Evolutionary conservation across 2,797 vertebrate genomes (phyloP).

Genomic region (Menidia menidia): DNA sequence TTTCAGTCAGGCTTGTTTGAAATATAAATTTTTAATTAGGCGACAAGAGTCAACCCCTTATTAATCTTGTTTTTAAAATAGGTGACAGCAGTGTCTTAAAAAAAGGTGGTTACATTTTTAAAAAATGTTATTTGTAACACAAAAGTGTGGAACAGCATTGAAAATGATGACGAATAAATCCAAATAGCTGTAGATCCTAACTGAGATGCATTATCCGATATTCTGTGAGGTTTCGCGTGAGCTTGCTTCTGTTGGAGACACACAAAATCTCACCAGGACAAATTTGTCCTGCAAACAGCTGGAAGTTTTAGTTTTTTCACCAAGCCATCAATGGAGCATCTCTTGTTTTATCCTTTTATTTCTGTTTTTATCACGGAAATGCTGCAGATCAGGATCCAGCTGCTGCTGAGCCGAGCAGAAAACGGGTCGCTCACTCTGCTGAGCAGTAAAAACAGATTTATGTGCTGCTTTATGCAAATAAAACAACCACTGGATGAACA

Average conservation of each 20-base stretch:
- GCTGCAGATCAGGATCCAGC: slow-evolving; percentile 5
- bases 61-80: too few species aligned
- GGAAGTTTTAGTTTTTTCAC: slow-evolving; percentile 51
- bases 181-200: too few species aligned
- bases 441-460: slow-evolving; percentile 4
- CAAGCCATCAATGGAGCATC: slow-evolving; percentile 49
- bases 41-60: not conserved
- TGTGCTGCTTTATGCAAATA: not conserved
- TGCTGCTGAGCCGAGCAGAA: not conserved
- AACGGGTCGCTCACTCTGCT: too few species aligned
- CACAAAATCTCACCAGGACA: slow-evolving; percentile 29
- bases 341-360: slow-evolving; percentile 6
- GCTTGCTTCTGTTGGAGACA: slow-evolving; percentile 30
- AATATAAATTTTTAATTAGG: slow-evolving; percentile 4
- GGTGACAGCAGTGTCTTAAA: too few species aligned
- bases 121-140: not conserved
- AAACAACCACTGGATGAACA: not conserved
- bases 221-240: not conserved
- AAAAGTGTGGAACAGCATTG: not conserved
- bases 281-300: slow-evolving; percentile 48
- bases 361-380: slow-evolving; percentile 2
- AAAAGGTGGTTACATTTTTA: too few species aligned
- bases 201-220: not conserved
- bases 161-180: too few species aligned
- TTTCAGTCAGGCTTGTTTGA: slow-evolving; percentile 1